phyloP scores from a whole-genome alignment of 2,113 vertebrate genomes.

The Petrocephalus microphthalmus region DNA sequence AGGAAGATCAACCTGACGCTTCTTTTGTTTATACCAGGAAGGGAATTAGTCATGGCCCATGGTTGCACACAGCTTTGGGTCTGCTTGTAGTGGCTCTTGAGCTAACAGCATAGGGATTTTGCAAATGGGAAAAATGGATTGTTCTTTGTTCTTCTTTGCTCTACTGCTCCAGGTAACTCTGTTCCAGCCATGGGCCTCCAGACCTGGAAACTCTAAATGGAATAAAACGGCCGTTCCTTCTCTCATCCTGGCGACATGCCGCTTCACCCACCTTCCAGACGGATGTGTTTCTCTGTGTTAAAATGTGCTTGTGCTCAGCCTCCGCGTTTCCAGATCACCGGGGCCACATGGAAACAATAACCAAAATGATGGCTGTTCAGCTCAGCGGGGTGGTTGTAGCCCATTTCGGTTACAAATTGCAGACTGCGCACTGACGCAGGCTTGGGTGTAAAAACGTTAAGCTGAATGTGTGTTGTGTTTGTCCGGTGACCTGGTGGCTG shows the following conservation, averaged over 20 bases:
- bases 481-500: slow-evolving; percentile 28
- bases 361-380: no score
- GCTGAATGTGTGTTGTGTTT: not conserved
- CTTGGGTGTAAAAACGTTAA: slow-evolving; percentile 13
- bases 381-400: slow-evolving; percentile 37
- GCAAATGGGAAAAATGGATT: not conserved
- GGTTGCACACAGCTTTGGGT: not conserved
- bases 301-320: not conserved
- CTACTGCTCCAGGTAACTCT: not conserved
- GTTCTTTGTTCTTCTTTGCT: not conserved
- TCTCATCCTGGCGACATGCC: not conserved
- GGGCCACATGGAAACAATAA: not conserved
- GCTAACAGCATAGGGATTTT: not conserved
- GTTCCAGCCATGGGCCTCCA: not conserved
- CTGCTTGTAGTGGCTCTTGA: not conserved
- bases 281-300: not conserved
- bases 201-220: not conserved
- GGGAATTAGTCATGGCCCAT: not conserved
- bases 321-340: not conserved
- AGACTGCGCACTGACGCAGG: slow-evolving; percentile 17
- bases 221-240: not conserved
- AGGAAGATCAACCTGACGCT: not conserved
- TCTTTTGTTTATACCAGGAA: not conserved
- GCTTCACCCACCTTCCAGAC: not conserved
- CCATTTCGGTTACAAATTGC: slow-evolving; percentile 48